Percentiles rank a stretch among this genome's conserved stretches.
These are phyloP conservation scores for Lemur catta DNA, from an alignment of 2,797 vertebrate species.

Conservation along the genomic window DNA sequence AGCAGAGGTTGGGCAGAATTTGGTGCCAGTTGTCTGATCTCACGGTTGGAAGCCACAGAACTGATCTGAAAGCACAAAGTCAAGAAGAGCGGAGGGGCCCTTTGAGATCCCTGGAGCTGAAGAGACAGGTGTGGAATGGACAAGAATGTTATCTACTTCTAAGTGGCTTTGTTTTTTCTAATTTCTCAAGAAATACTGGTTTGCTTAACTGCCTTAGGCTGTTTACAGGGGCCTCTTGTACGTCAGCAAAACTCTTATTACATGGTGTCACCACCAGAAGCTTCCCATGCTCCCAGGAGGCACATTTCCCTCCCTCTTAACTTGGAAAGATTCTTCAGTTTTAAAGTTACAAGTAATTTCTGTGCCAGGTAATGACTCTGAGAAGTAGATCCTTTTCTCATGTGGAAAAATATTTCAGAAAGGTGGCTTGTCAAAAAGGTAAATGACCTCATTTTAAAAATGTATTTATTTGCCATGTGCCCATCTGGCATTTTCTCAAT, in stretches of 20 bases:
- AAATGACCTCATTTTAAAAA: not conserved
- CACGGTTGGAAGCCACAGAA: not conserved
- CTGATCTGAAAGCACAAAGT: not conserved
- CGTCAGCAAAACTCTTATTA: not conserved
- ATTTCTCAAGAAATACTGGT: constrained; percentile 40
- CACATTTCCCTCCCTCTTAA: not conserved
- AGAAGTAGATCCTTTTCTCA: not conserved
- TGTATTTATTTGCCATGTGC: not conserved
- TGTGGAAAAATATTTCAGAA: not conserved
- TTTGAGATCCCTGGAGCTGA: not conserved
- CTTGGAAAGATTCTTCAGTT: not conserved
- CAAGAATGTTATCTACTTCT: not conserved
- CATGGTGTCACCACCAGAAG: not conserved
- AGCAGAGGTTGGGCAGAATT: not conserved
- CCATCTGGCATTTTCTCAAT: not conserved
- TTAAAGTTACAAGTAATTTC: constrained; percentile 30
- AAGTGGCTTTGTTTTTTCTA: not conserved
- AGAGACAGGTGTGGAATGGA: not conserved
- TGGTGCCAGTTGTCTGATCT: not conserved
- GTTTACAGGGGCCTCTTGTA: not conserved
- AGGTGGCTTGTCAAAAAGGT: not conserved
- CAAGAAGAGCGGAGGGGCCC: not conserved
- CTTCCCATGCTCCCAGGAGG: not conserved
- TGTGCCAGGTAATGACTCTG: not conserved
- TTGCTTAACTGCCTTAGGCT: constrained; percentile 38